These are phyloP conservation scores for Aphyosemion australe DNA, from an alignment of 2,113 vertebrate species.

Conservation along the genomic window DNA sequence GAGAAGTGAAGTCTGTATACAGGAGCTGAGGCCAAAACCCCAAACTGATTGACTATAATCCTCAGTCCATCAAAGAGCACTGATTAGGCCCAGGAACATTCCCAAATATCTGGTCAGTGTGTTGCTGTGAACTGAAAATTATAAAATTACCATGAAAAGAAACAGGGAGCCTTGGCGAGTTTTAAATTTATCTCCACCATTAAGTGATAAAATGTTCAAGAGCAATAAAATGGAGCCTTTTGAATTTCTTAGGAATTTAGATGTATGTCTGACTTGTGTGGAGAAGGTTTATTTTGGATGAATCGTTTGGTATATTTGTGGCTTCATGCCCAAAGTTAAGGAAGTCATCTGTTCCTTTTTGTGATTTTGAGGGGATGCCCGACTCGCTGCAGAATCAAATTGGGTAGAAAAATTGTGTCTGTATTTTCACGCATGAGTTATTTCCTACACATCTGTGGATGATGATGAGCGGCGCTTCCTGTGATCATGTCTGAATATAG, in stretches of 20 bases:
- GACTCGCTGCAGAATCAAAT: constrained; percentile 40
- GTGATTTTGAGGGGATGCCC: constrained; percentile 40
- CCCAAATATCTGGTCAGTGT: too few species aligned
- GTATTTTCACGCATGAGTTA: constrained; percentile 38
- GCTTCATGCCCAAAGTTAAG: constrained; percentile 28
- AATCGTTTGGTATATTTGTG: constrained; percentile 21
- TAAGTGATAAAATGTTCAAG: background rate
- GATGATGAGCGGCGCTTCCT: constrained; percentile 59
- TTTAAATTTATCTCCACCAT: background rate
- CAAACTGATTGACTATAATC: too few species aligned
- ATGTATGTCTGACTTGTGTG: background rate
- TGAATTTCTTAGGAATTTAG: background rate
- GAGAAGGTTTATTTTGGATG: constrained; percentile 24
- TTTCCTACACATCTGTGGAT: constrained; percentile 34
- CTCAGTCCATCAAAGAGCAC: too few species aligned
- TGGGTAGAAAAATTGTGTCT: constrained; percentile 43
- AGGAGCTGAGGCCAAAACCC: too few species aligned
- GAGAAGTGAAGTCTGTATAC: too few species aligned
- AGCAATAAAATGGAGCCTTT: background rate
- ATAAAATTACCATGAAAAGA: too few species aligned
- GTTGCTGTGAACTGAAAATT: too few species aligned
- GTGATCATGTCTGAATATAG: constrained; percentile 29
- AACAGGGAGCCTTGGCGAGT: too few species aligned
- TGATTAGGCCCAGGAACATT: too few species aligned
- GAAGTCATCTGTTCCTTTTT: constrained; percentile 36